Base-by-base conservation (phyloP, 2,113 vertebrate species). In the Perca flavescens region DNA sequence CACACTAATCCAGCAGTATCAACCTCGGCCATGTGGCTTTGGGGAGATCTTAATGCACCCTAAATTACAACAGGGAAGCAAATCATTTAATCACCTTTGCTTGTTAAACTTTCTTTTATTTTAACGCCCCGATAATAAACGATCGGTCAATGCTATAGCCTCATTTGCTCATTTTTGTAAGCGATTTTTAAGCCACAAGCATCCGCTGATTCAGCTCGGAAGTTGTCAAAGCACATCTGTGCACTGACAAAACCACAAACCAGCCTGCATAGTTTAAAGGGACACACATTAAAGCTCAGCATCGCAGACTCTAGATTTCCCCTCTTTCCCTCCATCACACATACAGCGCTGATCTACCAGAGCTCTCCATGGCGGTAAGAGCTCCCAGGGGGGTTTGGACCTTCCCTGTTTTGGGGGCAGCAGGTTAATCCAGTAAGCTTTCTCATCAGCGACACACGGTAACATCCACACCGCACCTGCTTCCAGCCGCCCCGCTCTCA, bases 391-490 rank as follows among this genome's bases (percentile, higher is more conserved):
- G 56, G 69, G 60, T 19, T 3, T 64, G 46, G 68, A 49, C 25
- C 71, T 50, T 31, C 50, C 43, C 74, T 13, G 47, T 36, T 34
- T 43, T 50, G 52, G 36, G 70, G 60, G 81, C 81, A 50, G 75
- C 77, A 57, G 79, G 74, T 84, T 82, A 61, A 88, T 82, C 72
- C 78, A 82, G 12, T 34, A 57, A 22, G 52, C 56, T 70, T 6
- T 66, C 28, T 47, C 2, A 82, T 84, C 78, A 64, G 62, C 40
- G 25, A 16, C 77, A 57, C 34, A 25, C 66, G 50, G 36, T 67
- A 65, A 69, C 83, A 74, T 73, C 80, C 87, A 74, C 62, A 46
- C 61, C 43, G 61, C 79, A 43, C 28, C 85, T 73, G 62, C 70
- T 17, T 34, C 40, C 61, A 46, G 54, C 67, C 61, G 43, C 14